Percentiles rank a stretch among this genome's conserved stretches.
phyloP scores from a whole-genome alignment of 2,888 invertebrate species.

The Macrophya alboannulata region DNA sequence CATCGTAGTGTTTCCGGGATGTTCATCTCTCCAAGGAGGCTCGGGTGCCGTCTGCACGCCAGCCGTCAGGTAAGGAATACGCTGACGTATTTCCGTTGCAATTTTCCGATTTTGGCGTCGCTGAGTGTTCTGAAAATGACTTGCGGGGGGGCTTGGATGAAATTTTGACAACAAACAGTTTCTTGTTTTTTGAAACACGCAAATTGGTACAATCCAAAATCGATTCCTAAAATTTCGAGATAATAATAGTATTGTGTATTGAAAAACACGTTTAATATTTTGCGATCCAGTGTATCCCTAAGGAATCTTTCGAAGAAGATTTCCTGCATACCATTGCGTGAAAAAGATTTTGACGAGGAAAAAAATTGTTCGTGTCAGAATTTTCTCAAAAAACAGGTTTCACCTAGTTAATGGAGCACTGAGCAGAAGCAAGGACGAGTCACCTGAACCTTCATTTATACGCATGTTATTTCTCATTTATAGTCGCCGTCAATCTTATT shows the following conservation, averaged over 20 bases:
- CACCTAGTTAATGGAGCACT: neutral
- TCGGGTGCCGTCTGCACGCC: neutral
- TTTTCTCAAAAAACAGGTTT: neutral
- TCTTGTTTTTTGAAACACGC: neutral
- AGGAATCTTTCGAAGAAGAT: neutral
- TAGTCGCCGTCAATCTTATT: conserved; percentile 56
- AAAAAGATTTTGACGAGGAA: neutral
- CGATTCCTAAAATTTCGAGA: neutral
- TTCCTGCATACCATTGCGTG: neutral
- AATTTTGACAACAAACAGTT: neutral
- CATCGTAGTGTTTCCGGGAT: neutral
- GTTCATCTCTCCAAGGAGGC: neutral
- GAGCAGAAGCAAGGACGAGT: neutral
- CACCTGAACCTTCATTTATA: neutral
- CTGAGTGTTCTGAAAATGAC: neutral
- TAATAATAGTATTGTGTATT: neutral
- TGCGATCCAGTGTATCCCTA: neutral
- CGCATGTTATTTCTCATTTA: neutral
- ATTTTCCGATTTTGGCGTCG: neutral
- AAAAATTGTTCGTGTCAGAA: neutral
- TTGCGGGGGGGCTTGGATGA: neutral
- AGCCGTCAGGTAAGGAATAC: neutral
- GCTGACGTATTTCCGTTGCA: neutral
- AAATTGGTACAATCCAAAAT: neutral
- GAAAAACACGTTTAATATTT: neutral